Percentiles rank a stretch among this genome's conserved stretches.
phyloP scores from a whole-genome alignment of 2,888 invertebrate species.

The Octodonta nipae region DNA sequence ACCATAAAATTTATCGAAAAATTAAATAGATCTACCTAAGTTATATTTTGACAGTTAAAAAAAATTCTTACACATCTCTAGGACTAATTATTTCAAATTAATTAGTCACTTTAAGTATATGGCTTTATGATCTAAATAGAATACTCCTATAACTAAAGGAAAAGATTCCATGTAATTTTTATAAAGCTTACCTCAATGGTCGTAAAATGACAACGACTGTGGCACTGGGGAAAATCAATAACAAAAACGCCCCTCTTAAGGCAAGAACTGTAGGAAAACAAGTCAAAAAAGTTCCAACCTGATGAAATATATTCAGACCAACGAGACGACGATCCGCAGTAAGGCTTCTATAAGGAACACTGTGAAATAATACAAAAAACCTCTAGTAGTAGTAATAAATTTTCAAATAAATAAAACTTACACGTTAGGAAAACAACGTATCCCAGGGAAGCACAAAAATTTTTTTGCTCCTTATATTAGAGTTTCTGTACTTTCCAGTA shows the following conservation, averaged over 20 bases:
- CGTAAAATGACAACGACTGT: slow-evolving; percentile 61
- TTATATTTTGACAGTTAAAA: too few relatives aligned
- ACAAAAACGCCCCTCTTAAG: slow-evolving; percentile 51
- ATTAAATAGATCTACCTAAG: too few relatives aligned
- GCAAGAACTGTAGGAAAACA: slow-evolving; percentile 54
- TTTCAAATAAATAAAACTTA: slow-evolving; percentile 34
- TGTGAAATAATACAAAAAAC: slow-evolving; percentile 27
- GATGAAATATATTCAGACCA: slow-evolving; percentile 58
- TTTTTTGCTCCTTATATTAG: slow-evolving; percentile 48
- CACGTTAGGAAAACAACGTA: slow-evolving; percentile 55
- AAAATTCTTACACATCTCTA: too few relatives aligned
- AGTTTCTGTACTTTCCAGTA: slow-evolving; percentile 47
- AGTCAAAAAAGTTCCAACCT: slow-evolving; percentile 76
- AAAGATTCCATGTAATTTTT: too few relatives aligned
- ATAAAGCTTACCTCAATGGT: slow-evolving; percentile 47
- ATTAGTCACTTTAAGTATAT: too few relatives aligned
- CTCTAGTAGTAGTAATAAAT: too few relatives aligned
- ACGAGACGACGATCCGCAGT: slow-evolving; percentile 63
- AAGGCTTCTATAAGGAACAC: slow-evolving; percentile 65
- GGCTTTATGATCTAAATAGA: too few relatives aligned
- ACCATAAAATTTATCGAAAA: too few relatives aligned
- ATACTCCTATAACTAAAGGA: too few relatives aligned
- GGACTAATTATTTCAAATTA: too few relatives aligned
- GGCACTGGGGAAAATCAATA: slow-evolving; percentile 52
- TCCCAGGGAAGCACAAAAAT: slow-evolving; percentile 64